These are phyloP conservation scores for Vombatus ursinus DNA, from an alignment of 2,113 vertebrate genomes.

Conservation along the genomic window DNA sequence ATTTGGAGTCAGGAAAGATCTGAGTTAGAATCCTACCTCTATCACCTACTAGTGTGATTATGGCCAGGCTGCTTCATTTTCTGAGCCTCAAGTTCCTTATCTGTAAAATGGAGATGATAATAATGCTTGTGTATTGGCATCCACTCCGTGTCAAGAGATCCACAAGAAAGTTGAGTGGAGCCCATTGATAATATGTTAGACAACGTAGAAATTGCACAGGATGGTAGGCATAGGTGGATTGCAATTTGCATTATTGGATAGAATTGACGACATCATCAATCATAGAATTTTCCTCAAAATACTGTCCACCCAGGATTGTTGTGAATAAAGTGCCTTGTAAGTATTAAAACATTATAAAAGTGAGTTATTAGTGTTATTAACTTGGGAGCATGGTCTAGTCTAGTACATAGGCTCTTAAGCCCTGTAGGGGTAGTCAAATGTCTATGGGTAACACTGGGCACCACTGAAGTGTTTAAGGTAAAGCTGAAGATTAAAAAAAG, in stretches of 20 bases:
- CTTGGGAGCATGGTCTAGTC: not conserved
- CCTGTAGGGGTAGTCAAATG: not conserved
- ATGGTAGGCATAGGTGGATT: not conserved
- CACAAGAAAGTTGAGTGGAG: not conserved
- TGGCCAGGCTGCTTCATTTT: not conserved
- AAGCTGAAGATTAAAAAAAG: not conserved
- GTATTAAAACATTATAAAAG: not conserved
- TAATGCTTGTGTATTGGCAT: not conserved
- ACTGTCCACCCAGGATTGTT: not conserved
- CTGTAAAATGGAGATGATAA: not conserved
- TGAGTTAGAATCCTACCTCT: not conserved
- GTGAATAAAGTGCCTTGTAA: not conserved
- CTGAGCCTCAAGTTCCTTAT: not conserved
- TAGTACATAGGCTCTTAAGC: not conserved
- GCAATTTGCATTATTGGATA: not conserved
- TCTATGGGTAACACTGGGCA: not conserved
- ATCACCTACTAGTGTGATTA: not conserved
- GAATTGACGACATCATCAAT: not conserved
- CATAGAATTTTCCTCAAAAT: not conserved
- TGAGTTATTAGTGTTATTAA: not conserved
- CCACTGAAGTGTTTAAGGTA: not conserved
- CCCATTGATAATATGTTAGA: not conserved
- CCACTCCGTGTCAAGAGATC: not conserved
- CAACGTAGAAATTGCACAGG: not conserved
- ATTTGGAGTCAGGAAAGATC: not conserved